A percentile compares a stretch with the other conserved stretches of the same genome.
Conservation (phyloP, 35 echinoderm and acorn worm species). For the Stichopus chloronotus region DNA sequence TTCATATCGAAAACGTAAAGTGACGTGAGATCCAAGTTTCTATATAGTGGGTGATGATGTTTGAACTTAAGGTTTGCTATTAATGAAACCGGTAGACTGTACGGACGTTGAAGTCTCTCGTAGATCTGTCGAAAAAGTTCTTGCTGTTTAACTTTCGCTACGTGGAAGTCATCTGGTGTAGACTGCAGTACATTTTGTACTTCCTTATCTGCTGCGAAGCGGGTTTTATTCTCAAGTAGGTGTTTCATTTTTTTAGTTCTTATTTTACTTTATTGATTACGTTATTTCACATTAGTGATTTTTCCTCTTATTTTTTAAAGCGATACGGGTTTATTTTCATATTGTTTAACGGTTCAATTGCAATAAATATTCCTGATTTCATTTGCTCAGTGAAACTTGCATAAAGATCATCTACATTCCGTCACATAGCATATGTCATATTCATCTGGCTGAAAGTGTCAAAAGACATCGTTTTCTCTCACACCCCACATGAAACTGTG, state of each 20-base stretch:
- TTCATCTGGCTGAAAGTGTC: too few relatives aligned
- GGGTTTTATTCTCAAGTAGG: neutral
- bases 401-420: too few relatives aligned
- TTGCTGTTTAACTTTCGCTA: neutral
- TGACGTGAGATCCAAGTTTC: neutral
- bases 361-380: too few relatives aligned
- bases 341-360: too few relatives aligned
- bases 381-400: too few relatives aligned
- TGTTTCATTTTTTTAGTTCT: neutral
- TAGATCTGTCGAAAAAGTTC: neutral
- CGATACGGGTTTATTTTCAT: too few relatives aligned
- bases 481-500: too few relatives aligned
- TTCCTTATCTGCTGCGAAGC: neutral
- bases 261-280: neutral
- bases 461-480: too few relatives aligned
- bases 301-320: too few relatives aligned
- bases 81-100: neutral
- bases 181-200: neutral
- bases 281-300: too few relatives aligned
- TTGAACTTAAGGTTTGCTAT: neutral
- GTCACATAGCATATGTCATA: too few relatives aligned
- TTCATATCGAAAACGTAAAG: neutral
- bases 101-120: neutral
- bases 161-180: neutral
- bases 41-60: neutral